These are phyloP conservation scores for Tinamus guttatus DNA, from an alignment of 2,113 vertebrate species.

Conservation along the genomic window DNA sequence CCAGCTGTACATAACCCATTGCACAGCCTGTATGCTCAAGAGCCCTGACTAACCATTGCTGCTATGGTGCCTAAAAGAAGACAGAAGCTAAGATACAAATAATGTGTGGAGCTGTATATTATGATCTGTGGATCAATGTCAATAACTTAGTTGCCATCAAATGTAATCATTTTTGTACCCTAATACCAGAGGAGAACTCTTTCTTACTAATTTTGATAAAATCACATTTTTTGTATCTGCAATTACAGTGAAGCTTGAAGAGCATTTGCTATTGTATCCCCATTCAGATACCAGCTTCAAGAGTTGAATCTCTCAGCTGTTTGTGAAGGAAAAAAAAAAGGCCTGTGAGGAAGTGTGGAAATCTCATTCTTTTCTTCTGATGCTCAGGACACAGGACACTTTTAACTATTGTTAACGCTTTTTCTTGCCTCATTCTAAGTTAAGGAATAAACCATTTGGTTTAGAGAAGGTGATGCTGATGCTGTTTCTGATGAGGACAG, in stretches of 20 bases:
- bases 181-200: neutral
- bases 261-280: rapidly evolving
- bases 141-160: neutral
- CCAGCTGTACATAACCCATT: neutral
- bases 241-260: neutral
- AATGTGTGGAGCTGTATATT: neutral
- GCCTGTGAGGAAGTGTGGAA: neutral
- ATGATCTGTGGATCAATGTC: neutral
- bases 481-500: neutral
- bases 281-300: neutral
- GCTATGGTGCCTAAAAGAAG: neutral
- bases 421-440: neutral
- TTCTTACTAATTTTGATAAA: neutral
- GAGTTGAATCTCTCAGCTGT: neutral
- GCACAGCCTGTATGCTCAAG: neutral
- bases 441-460: neutral
- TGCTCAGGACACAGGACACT: neutral
- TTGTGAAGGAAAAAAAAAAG: neutral
- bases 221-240: neutral
- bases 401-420: neutral
- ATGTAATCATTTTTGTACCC: neutral
- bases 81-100: neutral
- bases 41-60: neutral
- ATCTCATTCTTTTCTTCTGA: neutral
- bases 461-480: neutral